Percentiles rank a stretch among this genome's conserved stretches.
These are phyloP conservation scores for Aplodontia rufa DNA, from an alignment of 2,113 vertebrate genomes.

Conservation along the genomic window DNA sequence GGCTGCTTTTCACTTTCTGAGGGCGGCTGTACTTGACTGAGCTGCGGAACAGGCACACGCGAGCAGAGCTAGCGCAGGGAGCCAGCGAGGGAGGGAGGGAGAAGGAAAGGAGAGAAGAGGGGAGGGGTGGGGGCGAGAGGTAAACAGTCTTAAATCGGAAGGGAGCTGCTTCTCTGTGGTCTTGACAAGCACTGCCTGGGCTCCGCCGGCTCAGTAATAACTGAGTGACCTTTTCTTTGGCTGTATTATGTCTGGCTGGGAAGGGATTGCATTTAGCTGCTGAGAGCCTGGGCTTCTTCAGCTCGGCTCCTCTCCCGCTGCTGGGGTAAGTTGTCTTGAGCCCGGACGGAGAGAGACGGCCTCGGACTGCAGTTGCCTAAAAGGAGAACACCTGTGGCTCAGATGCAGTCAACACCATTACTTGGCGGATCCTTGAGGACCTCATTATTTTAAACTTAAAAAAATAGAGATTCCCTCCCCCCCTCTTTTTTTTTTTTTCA, in stretches of 20 bases:
- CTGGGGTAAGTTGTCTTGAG: slow-evolving; percentile 88
- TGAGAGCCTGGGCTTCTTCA: slow-evolving; percentile 87
- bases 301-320: slow-evolving; percentile 86
- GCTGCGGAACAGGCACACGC: slow-evolving; percentile 79
- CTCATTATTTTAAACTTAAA: slow-evolving; percentile 88
- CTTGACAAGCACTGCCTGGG: slow-evolving; percentile 83
- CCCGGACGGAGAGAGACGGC: slow-evolving; percentile 81
- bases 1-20: slow-evolving; percentile 86
- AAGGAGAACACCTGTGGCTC: slow-evolving; percentile 94
- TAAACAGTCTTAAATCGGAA: slow-evolving; percentile 87
- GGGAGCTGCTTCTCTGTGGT: slow-evolving; percentile 85
- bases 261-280: slow-evolving; percentile 89
- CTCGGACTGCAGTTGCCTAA: slow-evolving; percentile 82
- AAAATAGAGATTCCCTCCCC: slow-evolving; percentile 78
- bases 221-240: slow-evolving; percentile 90
- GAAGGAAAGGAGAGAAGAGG: not conserved
- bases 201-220: slow-evolving; percentile 88
- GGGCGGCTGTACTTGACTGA: slow-evolving; percentile 85
- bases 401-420: slow-evolving; percentile 83
- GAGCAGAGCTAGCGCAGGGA: slow-evolving; percentile 53
- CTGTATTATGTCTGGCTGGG: slow-evolving; percentile 90
- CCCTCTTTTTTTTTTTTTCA: slow-evolving; percentile 77
- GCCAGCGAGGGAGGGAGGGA: slow-evolving; percentile 53
- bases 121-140: slow-evolving; percentile 79
- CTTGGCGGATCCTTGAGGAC: slow-evolving; percentile 88